Base-by-base conservation (phyloP, 2,888 invertebrate genomes). In the Galeopsomyia nigrocyanea region DNA sequence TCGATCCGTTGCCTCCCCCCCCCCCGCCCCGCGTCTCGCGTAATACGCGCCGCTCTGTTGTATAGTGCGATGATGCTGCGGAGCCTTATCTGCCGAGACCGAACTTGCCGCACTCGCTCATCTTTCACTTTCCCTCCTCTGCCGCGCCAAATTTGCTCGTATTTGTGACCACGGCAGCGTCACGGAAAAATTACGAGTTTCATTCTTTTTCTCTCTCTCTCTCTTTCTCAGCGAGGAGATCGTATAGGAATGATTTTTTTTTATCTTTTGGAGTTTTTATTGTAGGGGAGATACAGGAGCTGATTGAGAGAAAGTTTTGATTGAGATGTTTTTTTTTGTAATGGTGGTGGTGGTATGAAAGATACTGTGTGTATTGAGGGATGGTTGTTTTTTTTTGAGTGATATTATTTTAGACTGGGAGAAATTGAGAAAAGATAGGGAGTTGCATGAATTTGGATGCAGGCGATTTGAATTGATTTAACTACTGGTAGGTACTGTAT, bases 1-100 rank as follows among this genome's bases (percentile, higher is more conserved):
- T 71, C 71, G 71, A 71, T 71, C 71, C 63, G 55, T 22, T 55
- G 17, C 17, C 46, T n/a, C n/a, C n/a, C n/a, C n/a, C n/a, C n/a
- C n/a, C n/a, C n/a, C n/a, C n/a, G n/a, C n/a, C 14, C 5, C 47
- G 49, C 61, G 17, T 17, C 61, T 22, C 58, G 26, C 10, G 31
- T 17, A 64, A 0, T 2, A 50, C 62, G 62, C 6, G 60, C 19
- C 1, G 19, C 60, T 26, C n/a, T n/a, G n/a, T n/a, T n/a, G n/a
- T n/a, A n/a, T n/a, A n/a, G 13, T 46, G n/a, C 10, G 60, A 61
- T 49, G 70, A 47, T 56, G 68, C 31, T 39, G 49, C 61, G 47
- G 61, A 17, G 71, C 67, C 57, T 67, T 67, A 63, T 67, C 71
- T 57, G 56, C 50, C 31, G 51, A 26, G 26, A 50, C 10, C 0